phyloP scores from a whole-genome alignment of 2,888 invertebrate genomes.

The Drosophila engyochracea region DNA sequence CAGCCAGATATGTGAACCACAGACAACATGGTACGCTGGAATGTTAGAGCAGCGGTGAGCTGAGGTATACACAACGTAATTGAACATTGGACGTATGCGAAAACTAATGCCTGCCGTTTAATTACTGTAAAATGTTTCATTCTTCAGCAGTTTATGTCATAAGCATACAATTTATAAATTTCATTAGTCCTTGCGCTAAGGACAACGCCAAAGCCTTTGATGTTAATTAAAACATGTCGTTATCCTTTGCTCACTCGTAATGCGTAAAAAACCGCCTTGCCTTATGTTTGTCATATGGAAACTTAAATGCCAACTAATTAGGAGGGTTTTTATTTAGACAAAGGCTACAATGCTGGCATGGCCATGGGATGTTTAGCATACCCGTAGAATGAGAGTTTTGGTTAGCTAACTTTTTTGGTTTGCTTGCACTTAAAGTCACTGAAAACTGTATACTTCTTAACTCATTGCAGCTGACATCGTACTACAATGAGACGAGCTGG shows the following conservation, averaged over 20 bases:
- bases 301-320: slow-evolving; percentile 38
- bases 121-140: slow-evolving; percentile 55
- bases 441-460: slow-evolving; percentile 2
- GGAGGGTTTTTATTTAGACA: slow-evolving; percentile 8
- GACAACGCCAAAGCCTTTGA: slow-evolving; percentile 50
- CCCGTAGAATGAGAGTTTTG: background rate
- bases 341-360: slow-evolving; percentile 10
- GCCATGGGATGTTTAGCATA: background rate
- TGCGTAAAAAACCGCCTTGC: background rate
- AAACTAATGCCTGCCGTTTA: slow-evolving; percentile 39
- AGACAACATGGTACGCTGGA: background rate
- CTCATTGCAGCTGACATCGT: slow-evolving; percentile 83
- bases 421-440: slow-evolving; percentile 13
- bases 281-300: slow-evolving; percentile 29
- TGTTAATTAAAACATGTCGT: slow-evolving; percentile 60
- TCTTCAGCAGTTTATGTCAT: slow-evolving; percentile 29
- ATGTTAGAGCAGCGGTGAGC: background rate
- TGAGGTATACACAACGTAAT: slow-evolving; percentile 21
- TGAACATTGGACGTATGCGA: slow-evolving; percentile 28
- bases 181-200: slow-evolving; percentile 56
- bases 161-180: slow-evolving; percentile 47
- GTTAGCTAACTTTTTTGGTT: background rate
- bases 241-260: no score
- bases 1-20: slow-evolving; percentile 20
- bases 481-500: slow-evolving; percentile 85